Conservation (phyloP, 2,797 vertebrate genomes). For the Malacoctenus gilli region DNA sequence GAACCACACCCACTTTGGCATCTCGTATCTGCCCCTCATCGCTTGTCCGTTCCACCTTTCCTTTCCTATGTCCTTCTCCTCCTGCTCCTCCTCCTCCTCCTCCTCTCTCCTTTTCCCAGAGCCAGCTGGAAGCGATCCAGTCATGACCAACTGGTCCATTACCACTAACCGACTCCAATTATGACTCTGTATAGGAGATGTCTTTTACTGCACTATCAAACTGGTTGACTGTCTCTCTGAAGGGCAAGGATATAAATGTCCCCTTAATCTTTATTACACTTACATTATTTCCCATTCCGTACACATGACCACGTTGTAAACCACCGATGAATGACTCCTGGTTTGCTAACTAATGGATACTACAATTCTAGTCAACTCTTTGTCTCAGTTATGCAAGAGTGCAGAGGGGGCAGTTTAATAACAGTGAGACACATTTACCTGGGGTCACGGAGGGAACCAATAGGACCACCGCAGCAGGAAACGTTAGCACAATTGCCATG, state of each 20-base stretch:
- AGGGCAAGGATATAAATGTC: constrained; percentile 48
- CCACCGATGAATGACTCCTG: constrained; percentile 17
- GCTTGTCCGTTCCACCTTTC: constrained; percentile 1
- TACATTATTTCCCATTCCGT: constrained; percentile 41
- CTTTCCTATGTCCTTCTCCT: constrained; percentile 8
- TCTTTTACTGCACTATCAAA: constrained; percentile 54
- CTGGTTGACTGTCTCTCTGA: constrained; percentile 53
- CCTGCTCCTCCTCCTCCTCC: not conserved
- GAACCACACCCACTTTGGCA: constrained; percentile 59
- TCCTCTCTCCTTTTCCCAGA: constrained; percentile 29
- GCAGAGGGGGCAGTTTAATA: constrained; percentile 24
- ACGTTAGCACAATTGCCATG: constrained; percentile 81
- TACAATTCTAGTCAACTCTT: constrained; percentile 20
- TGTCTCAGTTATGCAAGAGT: constrained; percentile 16
- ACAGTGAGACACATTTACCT: constrained; percentile 73
- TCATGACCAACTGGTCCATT: constrained; percentile 77
- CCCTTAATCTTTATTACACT: constrained; percentile 47
- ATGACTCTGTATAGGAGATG: constrained; percentile 55
- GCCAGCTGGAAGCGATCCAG: constrained; percentile 75
- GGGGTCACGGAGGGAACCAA: constrained; percentile 85
- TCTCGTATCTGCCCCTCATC: constrained; percentile 7
- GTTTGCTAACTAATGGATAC: constrained; percentile 14
- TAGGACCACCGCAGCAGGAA: constrained; percentile 85
- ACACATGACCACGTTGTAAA: constrained; percentile 26
- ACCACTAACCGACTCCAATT: constrained; percentile 69